phyloP scores from a whole-genome alignment of 2,797 vertebrate species.

The Mallotus villosus region DNA sequence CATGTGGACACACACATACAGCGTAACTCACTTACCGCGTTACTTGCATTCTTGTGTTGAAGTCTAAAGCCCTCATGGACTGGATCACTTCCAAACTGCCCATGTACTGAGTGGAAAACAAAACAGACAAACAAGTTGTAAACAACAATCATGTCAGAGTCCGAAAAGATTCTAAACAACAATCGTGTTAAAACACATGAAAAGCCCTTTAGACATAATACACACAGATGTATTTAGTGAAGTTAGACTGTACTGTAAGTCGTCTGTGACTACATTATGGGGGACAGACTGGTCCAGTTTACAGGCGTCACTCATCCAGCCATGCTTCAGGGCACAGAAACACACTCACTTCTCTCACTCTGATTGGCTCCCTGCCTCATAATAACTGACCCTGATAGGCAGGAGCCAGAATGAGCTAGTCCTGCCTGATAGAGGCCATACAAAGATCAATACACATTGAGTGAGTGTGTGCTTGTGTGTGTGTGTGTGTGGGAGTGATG shows the following conservation, averaged over 20 bases:
- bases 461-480: constrained; percentile 23
- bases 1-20: neutral
- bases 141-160: too few species aligned
- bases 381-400: constrained; percentile 64
- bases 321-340: constrained; percentile 26
- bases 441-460: constrained; percentile 49
- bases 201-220: too few species aligned
- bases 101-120: constrained; percentile 82
- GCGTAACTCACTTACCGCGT: constrained; percentile 79
- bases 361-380: constrained; percentile 41
- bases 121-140: constrained; percentile 16
- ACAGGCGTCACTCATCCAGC: constrained; percentile 17
- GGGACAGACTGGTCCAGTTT: neutral
- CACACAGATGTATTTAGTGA: too few species aligned
- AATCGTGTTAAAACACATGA: too few species aligned
- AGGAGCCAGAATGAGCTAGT: constrained; percentile 66
- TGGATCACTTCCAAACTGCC: constrained; percentile 90
- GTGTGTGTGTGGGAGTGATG: constrained; percentile 14
- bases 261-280: neutral
- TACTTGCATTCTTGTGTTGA: constrained; percentile 87
- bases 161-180: too few species aligned
- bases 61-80: constrained; percentile 93
- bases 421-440: constrained; percentile 61
- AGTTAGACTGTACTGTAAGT: neutral
- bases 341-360: constrained; percentile 26